Conservation (phyloP, 2,888 invertebrate genomes). For the Notodonta ziczac region DNA sequence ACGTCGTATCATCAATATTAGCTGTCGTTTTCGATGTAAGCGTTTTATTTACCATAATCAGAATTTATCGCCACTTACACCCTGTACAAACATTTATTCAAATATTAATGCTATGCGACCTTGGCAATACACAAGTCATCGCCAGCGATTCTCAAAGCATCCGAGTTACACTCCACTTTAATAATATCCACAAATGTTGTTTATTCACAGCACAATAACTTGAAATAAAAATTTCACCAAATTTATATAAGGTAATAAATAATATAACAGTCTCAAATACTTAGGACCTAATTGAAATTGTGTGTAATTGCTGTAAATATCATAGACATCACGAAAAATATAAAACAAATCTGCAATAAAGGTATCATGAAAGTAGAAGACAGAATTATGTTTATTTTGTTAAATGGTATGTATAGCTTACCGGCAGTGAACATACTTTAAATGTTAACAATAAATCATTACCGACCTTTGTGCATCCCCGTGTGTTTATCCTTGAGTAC, state of each 20-base stretch:
- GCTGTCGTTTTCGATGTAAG: not conserved
- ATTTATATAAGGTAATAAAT: too few relatives aligned
- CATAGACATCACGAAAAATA: too few relatives aligned
- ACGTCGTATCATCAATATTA: too few relatives aligned
- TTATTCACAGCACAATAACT: too few relatives aligned
- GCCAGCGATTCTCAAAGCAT: slow-evolving; percentile 4
- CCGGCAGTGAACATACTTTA: not conserved
- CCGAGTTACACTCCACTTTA: not conserved
- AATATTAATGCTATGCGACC: slow-evolving; percentile 6
- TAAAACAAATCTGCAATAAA: too few relatives aligned
- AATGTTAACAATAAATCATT: slow-evolving; percentile 39
- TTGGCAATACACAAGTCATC: slow-evolving; percentile 6
- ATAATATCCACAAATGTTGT: too few relatives aligned
- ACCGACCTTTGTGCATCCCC: slow-evolving; percentile 96
- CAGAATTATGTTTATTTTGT: too few relatives aligned
- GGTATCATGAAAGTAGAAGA: too few relatives aligned
- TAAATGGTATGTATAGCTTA: not conserved
- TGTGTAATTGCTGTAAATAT: too few relatives aligned
- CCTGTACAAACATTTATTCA: slow-evolving; percentile 7
- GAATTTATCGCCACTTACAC: slow-evolving; percentile 6
- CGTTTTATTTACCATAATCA: slow-evolving; percentile 8
- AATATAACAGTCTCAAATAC: too few relatives aligned
- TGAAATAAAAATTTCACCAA: too few relatives aligned
- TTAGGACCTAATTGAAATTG: too few relatives aligned
- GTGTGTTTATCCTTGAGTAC: slow-evolving; percentile 97